Percentiles rank a stretch among this genome's conserved stretches.
These are phyloP conservation scores for Pelvicachromis taeniatus DNA, from an alignment of 2,113 vertebrate species.

Conservation along the genomic window DNA sequence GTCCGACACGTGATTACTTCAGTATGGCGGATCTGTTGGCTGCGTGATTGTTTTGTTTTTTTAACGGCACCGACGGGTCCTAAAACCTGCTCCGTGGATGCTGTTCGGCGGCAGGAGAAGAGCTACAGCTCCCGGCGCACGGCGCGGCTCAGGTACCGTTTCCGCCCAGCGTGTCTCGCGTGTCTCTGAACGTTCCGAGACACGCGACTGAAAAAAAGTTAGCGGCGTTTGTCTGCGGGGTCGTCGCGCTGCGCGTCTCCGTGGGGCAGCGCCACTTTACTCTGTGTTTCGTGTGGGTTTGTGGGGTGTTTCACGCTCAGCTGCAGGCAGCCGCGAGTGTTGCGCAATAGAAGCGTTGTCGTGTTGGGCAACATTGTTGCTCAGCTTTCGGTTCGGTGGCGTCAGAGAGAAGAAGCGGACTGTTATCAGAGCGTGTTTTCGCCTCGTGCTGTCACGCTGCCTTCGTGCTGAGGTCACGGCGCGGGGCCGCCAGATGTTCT, in stretches of 20 bases:
- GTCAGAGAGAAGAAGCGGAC: background rate
- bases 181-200: background rate
- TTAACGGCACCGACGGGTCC: conserved; percentile 45
- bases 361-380: conserved; percentile 3
- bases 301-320: background rate
- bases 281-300: background rate
- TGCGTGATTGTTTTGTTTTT: background rate
- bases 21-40: conserved; percentile 67
- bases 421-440: background rate
- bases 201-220: background rate
- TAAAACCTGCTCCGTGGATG: conserved; percentile 24
- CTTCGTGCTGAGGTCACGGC: background rate
- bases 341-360: background rate
- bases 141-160: conserved; percentile 2
- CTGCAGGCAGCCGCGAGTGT: background rate
- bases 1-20: conserved; percentile 70
- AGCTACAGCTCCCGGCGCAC: background rate
- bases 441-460: background rate
- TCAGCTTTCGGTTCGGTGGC: background rate
- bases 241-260: background rate
- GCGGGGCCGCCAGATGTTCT: background rate
- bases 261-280: background rate
- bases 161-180: background rate
- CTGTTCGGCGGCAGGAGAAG: background rate
- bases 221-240: background rate